These are phyloP conservation scores for Todus mexicanus DNA, from an alignment of 2,797 vertebrate species.

Conservation along the genomic window DNA sequence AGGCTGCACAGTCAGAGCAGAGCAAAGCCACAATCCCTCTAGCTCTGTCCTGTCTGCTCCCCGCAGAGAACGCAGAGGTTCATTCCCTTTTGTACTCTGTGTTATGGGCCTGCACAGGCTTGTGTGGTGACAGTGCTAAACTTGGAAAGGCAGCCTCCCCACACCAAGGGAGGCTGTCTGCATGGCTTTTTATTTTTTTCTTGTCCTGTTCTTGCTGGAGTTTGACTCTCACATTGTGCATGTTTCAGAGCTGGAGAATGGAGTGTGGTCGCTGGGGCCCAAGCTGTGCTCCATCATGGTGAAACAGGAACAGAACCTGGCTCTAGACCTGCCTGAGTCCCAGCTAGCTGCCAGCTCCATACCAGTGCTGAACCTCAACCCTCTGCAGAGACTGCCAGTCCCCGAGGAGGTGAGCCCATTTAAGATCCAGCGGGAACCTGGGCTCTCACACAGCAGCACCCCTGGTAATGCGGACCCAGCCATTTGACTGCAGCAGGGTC, in stretches of 20 bases:
- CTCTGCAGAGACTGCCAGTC: conserved; percentile 80
- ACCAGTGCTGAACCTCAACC: conserved; percentile 79
- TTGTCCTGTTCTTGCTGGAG: neutral
- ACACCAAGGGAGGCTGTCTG: neutral
- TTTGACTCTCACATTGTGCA: conserved; percentile 38
- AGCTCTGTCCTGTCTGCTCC: neutral
- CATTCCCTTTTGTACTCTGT: neutral
- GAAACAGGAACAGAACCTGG: conserved; percentile 89
- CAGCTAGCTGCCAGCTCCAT: conserved; percentile 66
- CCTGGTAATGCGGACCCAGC: neutral
- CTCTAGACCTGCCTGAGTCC: conserved; percentile 75
- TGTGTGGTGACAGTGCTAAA: conserved; percentile 19
- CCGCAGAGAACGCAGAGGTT: neutral
- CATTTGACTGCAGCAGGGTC: neutral
- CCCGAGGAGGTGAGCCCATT: conserved; percentile 81
- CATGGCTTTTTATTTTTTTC: neutral
- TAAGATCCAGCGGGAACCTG: neutral
- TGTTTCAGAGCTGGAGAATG: conserved; percentile 82
- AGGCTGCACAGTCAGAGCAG: neutral
- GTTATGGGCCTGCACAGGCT: conserved; percentile 7
- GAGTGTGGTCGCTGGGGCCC: conserved; percentile 91
- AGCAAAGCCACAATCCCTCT: neutral
- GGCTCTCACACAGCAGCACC: neutral
- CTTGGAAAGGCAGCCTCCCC: conserved; percentile 1
- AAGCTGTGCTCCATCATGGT: conserved; percentile 94